Base-by-base conservation (phyloP, 2,888 invertebrate genomes). In the Eristalinus aeneus region DNA sequence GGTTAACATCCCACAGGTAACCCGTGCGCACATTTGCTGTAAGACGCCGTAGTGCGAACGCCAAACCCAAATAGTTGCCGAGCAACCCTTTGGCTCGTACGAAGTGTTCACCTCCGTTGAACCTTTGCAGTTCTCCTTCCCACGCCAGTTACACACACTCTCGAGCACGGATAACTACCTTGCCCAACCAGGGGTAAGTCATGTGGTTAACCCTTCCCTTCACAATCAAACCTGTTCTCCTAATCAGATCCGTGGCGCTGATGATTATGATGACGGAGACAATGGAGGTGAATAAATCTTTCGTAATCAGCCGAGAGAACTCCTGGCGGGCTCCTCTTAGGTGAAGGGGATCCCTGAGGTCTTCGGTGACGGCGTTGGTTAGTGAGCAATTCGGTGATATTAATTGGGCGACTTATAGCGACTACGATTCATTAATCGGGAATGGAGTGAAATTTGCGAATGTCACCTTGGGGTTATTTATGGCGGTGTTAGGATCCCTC, bases 381-480 rank as follows among this genome's bases (percentile, higher is more conserved):
- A 23, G 65, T 39, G 58, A 31, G 39, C 16, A 58, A 11, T 20
- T 39, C 54, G 39, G 20, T 56, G 46, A 31, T 69, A 73, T 78
- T 83, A 83, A 83, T 83, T 74, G 73, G 69, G 31, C 63, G 56
- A 73, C 63, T 56, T 73, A 53, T 76, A 68, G 72, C 16, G 80
- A 65, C 27, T 56, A 39, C 22, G 63, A 46, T 65, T 85, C 72
- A 76, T 85, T 80, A 63, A 76, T 56, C 71, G 56, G 22, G 46
- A 76, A 76, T 85, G 60, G 72, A 76, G 58, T 58, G 80, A 63
- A 67, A 36, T 72, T 63, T n/a, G 23, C 46, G 20, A 39, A 58
- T 68, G 80, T 76, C 75, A 53, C 78, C 75, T 71, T 67, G 73
- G 58, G 65, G 23, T 60, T 71, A 72, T 78, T 72, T 78, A 78